Base-by-base conservation (phyloP, 2,888 invertebrate genomes). In the Cephus sareptanus region DNA sequence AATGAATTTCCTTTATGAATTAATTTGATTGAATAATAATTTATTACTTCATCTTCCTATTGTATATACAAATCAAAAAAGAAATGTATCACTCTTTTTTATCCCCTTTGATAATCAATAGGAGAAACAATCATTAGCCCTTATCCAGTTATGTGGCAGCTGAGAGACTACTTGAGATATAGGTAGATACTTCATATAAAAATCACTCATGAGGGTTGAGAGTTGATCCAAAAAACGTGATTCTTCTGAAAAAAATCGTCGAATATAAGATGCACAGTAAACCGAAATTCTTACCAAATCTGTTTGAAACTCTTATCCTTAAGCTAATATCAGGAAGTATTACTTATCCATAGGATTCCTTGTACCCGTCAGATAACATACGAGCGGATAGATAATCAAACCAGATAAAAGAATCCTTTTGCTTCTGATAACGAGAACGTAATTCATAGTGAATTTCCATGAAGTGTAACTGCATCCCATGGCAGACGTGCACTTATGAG, bases 381-480 rank as follows among this genome's bases (percentile, higher is more conserved):
- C 56, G 56, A 23, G 9, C 2, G 56, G 56, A 56, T 9, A 56
- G 56, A 56, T 56, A 56, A 56, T 56, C 56, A 56, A 56, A 56
- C 23, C 6, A 23, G 56, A 56, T 23, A 56, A 56, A 56, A 56
- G 56, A 56, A 56, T 56, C 56, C 56, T 56, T 56, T 56, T 3
- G 31, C 33, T 71, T 34, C 34, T 34, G 71, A 71, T 71, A 71
- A 34, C 31, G 71, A 71, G 71, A 71, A 71, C 15, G 71, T 71
- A 71, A 71, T 71, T 71, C 33, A 71, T 71, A 23, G 34, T 33
- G 33, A 31, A 31, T 71, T 71, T 71, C 71, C 71, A 34, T 34
- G 71, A 71, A 71, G 71, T 6, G 4, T 34, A 15, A 71, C 71
- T 4, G 34, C 31, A 31, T 31, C 71, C 15, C 71, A 9, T 11